These are phyloP conservation scores for Casuarius casuarius DNA, from an alignment of 2,113 vertebrate species.

Conservation along the genomic window DNA sequence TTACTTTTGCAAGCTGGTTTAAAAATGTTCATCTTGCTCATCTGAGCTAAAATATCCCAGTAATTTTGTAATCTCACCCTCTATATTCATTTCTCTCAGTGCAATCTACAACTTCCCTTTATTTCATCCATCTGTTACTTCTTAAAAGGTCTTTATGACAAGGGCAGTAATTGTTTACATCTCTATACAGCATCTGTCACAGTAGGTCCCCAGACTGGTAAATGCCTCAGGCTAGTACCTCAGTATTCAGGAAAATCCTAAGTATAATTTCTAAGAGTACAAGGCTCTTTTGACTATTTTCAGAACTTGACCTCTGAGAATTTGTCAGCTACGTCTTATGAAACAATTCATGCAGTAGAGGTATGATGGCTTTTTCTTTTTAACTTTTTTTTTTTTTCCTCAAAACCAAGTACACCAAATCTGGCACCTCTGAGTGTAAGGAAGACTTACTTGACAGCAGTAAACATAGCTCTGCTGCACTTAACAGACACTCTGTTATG, in stretches of 20 bases:
- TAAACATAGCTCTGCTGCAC: neutral
- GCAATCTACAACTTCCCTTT: neutral
- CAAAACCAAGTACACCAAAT: neutral
- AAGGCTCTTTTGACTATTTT: neutral
- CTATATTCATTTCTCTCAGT: neutral
- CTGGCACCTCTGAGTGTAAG: neutral
- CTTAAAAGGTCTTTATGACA: neutral
- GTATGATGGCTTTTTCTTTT: rapidly evolving
- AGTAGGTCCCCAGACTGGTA: neutral
- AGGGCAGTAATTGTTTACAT: neutral
- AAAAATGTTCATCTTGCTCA: neutral
- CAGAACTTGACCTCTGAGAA: neutral
- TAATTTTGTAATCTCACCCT: neutral
- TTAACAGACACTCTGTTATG: neutral
- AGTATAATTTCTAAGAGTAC: neutral
- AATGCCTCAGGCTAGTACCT: neutral
- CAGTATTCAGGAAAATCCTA: neutral
- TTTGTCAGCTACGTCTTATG: neutral
- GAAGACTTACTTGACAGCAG: neutral
- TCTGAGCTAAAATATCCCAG: neutral
- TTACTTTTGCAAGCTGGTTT: neutral
- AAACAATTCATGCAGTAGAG: rapidly evolving
- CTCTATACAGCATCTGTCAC: neutral
- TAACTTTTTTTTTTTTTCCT: rapidly evolving
- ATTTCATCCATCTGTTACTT: neutral